phyloP scores from a whole-genome alignment of 2,113 vertebrate genomes.

The Struthio camelus region DNA sequence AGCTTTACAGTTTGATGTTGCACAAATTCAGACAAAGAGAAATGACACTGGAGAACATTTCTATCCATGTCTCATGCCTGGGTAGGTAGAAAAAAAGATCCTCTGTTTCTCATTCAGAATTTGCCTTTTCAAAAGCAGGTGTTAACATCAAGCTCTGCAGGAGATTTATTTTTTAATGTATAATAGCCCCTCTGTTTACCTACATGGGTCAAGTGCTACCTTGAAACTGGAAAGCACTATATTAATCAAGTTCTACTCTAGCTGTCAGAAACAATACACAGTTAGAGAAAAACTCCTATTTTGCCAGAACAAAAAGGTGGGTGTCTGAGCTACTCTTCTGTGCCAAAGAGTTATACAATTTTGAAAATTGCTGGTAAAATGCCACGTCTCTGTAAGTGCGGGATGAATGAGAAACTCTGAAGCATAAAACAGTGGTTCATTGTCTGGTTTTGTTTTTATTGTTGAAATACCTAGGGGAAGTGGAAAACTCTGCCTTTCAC shows the following conservation, averaged over 20 bases:
- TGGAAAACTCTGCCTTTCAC: constrained; percentile 41
- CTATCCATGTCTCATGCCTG: neutral
- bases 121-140: constrained; percentile 34
- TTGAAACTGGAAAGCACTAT: constrained; percentile 51
- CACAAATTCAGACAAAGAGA: neutral
- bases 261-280: constrained; percentile 58
- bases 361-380: constrained; percentile 61
- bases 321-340: constrained; percentile 20
- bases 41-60: neutral
- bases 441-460: constrained; percentile 65
- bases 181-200: constrained; percentile 64
- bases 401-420: constrained; percentile 59
- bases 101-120: constrained; percentile 1
- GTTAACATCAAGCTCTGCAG: constrained; percentile 43
- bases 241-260: constrained; percentile 60
- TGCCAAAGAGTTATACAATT: constrained; percentile 33
- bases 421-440: constrained; percentile 52
- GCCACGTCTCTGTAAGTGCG: neutral
- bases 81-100: neutral
- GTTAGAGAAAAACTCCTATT: constrained; percentile 49
- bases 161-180: constrained; percentile 60
- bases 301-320: constrained; percentile 55
- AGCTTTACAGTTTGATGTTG: neutral
- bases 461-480: constrained; percentile 44
- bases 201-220: constrained; percentile 57